Conservation (phyloP, 2,888 invertebrate species). For the Nephrotoma appendiculata region DNA sequence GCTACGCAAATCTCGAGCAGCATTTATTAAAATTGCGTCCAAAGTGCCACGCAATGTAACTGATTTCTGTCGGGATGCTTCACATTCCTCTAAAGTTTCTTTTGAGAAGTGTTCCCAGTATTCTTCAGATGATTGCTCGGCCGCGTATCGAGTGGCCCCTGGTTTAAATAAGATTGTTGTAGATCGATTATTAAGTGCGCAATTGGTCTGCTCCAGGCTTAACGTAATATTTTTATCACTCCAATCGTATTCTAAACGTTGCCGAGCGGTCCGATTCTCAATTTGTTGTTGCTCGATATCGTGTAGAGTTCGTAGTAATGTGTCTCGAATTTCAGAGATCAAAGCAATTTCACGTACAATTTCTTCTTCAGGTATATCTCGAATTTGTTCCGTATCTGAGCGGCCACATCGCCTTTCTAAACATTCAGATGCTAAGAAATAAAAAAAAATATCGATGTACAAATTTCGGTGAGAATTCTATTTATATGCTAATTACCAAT, state of each 20-base stretch:
- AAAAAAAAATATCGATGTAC: neutral
- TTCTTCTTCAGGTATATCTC: constrained; percentile 64
- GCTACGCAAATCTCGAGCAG: constrained; percentile 62
- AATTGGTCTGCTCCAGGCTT: constrained; percentile 55
- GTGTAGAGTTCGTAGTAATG: constrained; percentile 43
- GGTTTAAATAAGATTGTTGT: constrained; percentile 61
- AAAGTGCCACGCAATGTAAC: constrained; percentile 48
- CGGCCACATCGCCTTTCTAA: constrained; percentile 53
- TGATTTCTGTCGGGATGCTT: constrained; percentile 62
- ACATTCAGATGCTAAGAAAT: constrained; percentile 45
- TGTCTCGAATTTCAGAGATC: constrained; percentile 49
- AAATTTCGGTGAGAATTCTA: neutral
- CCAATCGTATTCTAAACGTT: constrained; percentile 78
- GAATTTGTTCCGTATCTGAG: constrained; percentile 55
- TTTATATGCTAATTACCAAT: constrained; percentile 34
- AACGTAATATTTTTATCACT: constrained; percentile 76
- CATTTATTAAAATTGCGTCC: constrained; percentile 57
- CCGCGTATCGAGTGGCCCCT: constrained; percentile 65
- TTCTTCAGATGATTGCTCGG: constrained; percentile 69
- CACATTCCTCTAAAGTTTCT: constrained; percentile 60
- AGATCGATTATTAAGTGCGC: constrained; percentile 53
- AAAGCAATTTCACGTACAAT: constrained; percentile 58
- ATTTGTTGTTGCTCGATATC: constrained; percentile 55
- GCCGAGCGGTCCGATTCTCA: constrained; percentile 66
- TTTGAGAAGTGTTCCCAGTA: constrained; percentile 75